Evolutionary conservation across 2,888 invertebrate species (phyloP).

Genomic region (Aelia acuminata): DNA sequence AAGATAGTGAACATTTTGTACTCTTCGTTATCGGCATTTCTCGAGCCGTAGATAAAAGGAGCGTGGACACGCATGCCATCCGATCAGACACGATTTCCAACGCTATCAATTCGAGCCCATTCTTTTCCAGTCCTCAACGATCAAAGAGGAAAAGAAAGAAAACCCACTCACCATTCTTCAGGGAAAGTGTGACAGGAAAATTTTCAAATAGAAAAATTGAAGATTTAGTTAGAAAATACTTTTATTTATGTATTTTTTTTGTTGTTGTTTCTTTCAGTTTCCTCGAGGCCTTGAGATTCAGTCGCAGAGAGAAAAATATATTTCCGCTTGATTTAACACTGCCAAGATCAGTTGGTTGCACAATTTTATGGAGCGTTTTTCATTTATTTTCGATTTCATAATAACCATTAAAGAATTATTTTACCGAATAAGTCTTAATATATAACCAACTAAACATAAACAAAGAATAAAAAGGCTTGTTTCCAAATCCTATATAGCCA

Average conservation of each 20-base stretch:
- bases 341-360: not conserved
- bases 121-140: not conserved
- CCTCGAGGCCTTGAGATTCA: not conserved
- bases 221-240: too few species aligned
- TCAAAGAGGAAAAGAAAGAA: not conserved
- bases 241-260: too few species aligned
- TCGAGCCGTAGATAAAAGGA: not conserved
- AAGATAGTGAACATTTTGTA: too few species aligned
- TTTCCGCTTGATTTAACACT: not conserved
- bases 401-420: not conserved
- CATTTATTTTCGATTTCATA: not conserved
- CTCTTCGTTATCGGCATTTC: not conserved
- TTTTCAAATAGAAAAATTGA: too few species aligned
- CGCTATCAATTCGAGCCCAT: not conserved
- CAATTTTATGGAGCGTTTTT: not conserved
- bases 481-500: too few species aligned
- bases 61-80: slow-evolving; percentile 6
- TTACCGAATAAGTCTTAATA: too few species aligned
- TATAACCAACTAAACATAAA: too few species aligned
- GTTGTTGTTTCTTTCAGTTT: not conserved
- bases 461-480: too few species aligned
- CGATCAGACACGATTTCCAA: slow-evolving; percentile 4
- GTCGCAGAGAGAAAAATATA: not conserved
- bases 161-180: not conserved
- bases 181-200: slow-evolving; percentile 17